Evolutionary conservation across 2,797 vertebrate species (phyloP), one percentile per base, ranked within the genome.

Genomic region (Acipenser ruthenus): DNA sequence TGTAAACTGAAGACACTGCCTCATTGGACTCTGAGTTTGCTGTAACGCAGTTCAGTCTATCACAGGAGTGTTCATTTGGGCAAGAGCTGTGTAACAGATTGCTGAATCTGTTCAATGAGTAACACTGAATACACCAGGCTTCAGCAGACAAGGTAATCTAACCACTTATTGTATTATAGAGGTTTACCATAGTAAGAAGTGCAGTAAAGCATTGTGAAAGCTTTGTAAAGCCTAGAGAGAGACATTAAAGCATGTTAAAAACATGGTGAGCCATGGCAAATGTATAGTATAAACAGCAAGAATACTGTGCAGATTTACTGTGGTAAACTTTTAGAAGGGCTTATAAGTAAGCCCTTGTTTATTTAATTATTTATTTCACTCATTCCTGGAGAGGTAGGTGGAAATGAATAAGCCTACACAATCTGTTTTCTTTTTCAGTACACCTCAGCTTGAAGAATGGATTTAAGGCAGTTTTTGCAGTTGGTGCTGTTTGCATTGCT

Each of bases 21-120:
- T 68, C 63, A 67, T 69, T 80, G 75, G 78, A 80, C 78, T 81
- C 73, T 73, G 18, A 69, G 13, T 76, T 79, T 74, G 66, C 73
- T 69, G 55, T 8, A 15, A 66, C 48, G 65, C 50, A 60, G 6
- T 56, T 49, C 37, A 10, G 48, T 11, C 9, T 37, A 7, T 5
- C 49, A 55, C 37, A 65, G n/a, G 6, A 5, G 15, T 12, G 37
- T 58, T 58, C 10, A 2, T 58, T 11, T 9, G 15, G 60, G 11
- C 23, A 10, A 10, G 10, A 62, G 15, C 8, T 62, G 18, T 9
- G 47, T 37, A 6, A 62, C 60, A 48, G 18, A 13, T 69, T 68
- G 0, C n/a, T 67, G 7, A 62, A 18, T 13, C 60, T 23, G 60
- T 62, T 62, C 18, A 37, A 37, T 62, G 13, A 9, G 8, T 62